Evolutionary conservation across 2,113 vertebrate genomes (phyloP).

Genomic region (Albula glossodonta): DNA sequence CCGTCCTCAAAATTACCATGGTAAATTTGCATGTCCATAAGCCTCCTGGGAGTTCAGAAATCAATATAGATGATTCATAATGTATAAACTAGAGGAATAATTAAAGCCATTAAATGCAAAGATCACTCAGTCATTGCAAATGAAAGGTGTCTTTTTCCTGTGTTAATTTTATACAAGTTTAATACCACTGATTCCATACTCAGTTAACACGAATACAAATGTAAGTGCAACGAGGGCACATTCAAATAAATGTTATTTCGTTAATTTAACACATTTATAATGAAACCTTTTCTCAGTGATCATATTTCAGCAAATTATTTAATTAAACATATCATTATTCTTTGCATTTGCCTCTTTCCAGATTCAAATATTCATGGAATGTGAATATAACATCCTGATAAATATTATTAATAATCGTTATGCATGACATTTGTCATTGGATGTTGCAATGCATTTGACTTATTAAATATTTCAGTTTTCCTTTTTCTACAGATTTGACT

Average conservation of each 20-base stretch:
- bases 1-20: constrained; percentile 64
- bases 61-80: constrained; percentile 83
- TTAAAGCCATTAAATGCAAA: constrained; percentile 73
- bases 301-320: constrained; percentile 60
- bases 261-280: constrained; percentile 60
- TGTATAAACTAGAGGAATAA: constrained; percentile 76
- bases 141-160: constrained; percentile 64
- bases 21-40: constrained; percentile 72
- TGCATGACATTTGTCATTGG: neutral
- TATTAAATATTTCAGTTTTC: neutral
- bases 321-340: constrained; percentile 63
- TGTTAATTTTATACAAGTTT: constrained; percentile 69
- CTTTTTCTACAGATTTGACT: neutral
- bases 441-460: constrained; percentile 11
- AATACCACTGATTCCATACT: constrained; percentile 61
- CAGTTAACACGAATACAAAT: constrained; percentile 68
- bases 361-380: constrained; percentile 16
- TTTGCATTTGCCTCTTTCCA: constrained; percentile 29
- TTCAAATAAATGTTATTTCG: constrained; percentile 72
- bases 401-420: constrained; percentile 8
- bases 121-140: constrained; percentile 69
- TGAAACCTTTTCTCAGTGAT: constrained; percentile 48
- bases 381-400: neutral
- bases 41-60: constrained; percentile 75
- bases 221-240: constrained; percentile 70